Base-by-base conservation (phyloP, 1,140 invertebrate species). In the Drosophila pallidifrons region DNA sequence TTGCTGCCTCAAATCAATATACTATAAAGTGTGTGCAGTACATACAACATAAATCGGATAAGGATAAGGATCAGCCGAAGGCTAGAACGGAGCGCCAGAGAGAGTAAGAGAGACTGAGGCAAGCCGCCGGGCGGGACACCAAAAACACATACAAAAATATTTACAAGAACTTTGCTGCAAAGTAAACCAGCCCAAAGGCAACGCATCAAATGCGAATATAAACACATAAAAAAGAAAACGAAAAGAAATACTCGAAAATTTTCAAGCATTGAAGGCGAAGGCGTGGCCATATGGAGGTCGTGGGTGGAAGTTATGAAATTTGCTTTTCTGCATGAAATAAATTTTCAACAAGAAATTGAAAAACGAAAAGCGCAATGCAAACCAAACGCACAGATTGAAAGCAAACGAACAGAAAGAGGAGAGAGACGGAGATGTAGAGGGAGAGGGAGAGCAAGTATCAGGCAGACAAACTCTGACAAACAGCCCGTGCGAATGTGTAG, bases 321-420 rank as follows among this genome's bases (percentile, higher is more conserved):
- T 67, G 49, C 74, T 79, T 63, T 79, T 75, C 55, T 63, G 70
- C 82, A 73, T 76, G 71, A 86, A 86, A 88, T 79, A 85, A 88
- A 88, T 88, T 88, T 25, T 88, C 69, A 15, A 46, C 75, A 75
- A 88, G 81, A 89, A 88, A 88, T 88, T 85, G 83, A 83, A 58
- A 68, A 68, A 79, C 59, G 72, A 69, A 71, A 79, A 85, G 68
- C 65, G 64, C 69, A 76, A 43, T 54, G 20, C 32, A 38, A 67
- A 41, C 55, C 35, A 38, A 41, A 43, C 58, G 67, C 77, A 46
- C 73, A 87, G 77, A 87, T 88, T 83, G 83, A 83, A 88, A 82
- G 82, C 78, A 82, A 82, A 82, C 80, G 13, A 43, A 43, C 3
- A 13, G 41, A 3, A 13, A n/a, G n/a, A 43, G 45, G 3, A 38